These are phyloP conservation scores for Hexactinellida sp. DNA, from an alignment of 37 sponge, comb jelly and placozoan genomes.

Conservation along the genomic window DNA sequence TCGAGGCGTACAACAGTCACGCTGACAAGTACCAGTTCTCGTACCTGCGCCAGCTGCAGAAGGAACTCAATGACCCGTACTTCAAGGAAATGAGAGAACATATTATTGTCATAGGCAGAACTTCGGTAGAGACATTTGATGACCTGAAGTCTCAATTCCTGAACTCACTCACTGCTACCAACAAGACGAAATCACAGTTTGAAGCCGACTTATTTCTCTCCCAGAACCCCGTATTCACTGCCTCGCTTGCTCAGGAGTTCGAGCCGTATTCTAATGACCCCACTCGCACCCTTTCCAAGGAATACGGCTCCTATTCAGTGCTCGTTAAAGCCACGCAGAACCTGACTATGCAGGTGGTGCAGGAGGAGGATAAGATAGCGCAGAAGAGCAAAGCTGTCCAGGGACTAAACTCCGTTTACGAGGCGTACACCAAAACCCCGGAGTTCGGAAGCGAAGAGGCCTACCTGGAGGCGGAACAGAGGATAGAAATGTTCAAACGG, in stretches of 20 bases:
- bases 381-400: not conserved
- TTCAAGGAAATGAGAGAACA: not conserved
- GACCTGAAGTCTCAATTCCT: not conserved
- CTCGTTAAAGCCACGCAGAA: not conserved
- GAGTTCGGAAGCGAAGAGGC: not conserved
- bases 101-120: not conserved
- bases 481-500: not conserved
- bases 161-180: not conserved
- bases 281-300: not conserved
- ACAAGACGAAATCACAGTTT: not conserved
- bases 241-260: not conserved
- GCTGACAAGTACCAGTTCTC: not conserved
- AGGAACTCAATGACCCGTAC: not conserved
- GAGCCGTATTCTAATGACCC: not conserved
- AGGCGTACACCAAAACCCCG: not conserved
- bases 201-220: not conserved
- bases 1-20: not conserved
- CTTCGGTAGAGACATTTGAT: not conserved
- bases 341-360: not conserved
- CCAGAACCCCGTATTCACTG: not conserved
- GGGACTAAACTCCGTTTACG: not conserved
- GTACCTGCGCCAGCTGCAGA: not conserved
- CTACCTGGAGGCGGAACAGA: constrained; percentile 1
- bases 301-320: not conserved
- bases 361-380: not conserved